These are phyloP conservation scores for Ibycter americanus DNA, from an alignment of 2,797 vertebrate genomes.

Conservation along the genomic window DNA sequence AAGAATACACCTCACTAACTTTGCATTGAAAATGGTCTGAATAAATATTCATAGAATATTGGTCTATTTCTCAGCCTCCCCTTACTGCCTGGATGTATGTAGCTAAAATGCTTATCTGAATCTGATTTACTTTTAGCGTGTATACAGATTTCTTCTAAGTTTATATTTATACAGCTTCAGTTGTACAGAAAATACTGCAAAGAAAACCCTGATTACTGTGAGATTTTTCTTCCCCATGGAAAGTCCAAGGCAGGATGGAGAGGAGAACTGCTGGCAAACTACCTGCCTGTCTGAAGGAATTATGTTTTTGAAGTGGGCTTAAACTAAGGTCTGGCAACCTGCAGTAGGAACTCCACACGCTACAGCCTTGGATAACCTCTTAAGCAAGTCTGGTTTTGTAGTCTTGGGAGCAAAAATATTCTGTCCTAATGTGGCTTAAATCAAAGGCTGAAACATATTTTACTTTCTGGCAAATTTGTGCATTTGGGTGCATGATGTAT, in stretches of 20 bases:
- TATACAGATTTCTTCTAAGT: background rate
- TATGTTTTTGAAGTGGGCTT: slow-evolving; percentile 28
- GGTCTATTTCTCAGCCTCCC: background rate
- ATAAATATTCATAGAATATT: background rate
- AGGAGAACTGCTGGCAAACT: slow-evolving; percentile 3
- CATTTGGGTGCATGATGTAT: background rate
- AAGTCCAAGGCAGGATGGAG: background rate
- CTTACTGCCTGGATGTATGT: background rate
- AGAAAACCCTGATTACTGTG: background rate
- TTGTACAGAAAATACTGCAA: background rate
- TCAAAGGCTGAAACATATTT: slow-evolving; percentile 49
- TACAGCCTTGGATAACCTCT: slow-evolving; percentile 31
- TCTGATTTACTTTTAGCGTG: background rate
- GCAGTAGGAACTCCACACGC: background rate
- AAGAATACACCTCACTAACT: background rate
- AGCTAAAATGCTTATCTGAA: background rate
- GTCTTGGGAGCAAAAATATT: slow-evolving; percentile 7
- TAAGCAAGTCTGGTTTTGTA: slow-evolving; percentile 30
- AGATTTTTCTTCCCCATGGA: background rate
- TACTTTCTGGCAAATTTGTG: background rate
- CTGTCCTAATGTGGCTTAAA: slow-evolving; percentile 41
- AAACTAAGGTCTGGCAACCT: slow-evolving; percentile 29
- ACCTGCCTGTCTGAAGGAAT: background rate
- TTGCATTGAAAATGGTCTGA: background rate
- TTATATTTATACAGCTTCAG: background rate